These are phyloP conservation scores for Cepaea nemoralis DNA, from an alignment of 1,140 invertebrate species.

Conservation along the genomic window DNA sequence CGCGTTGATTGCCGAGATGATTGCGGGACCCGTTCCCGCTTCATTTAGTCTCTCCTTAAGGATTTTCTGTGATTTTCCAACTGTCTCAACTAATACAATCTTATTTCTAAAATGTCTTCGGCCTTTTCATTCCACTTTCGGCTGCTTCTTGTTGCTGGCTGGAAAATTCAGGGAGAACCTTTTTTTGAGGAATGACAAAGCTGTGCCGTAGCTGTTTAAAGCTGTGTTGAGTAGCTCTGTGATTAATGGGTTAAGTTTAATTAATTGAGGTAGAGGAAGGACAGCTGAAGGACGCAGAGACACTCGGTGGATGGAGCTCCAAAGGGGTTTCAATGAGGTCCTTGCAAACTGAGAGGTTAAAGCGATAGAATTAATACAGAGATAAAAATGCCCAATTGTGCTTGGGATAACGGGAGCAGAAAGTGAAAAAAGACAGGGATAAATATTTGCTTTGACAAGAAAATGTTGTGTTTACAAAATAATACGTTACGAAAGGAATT, in stretches of 20 bases:
- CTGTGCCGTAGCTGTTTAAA: background rate
- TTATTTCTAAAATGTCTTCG: background rate
- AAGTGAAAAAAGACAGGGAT: background rate
- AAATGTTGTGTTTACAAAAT: too few relatives aligned
- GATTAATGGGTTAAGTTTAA: conserved; percentile 33
- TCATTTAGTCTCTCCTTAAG: conserved; percentile 23
- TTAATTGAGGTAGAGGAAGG: background rate
- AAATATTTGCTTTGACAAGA: background rate
- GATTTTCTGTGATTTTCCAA: conserved; percentile 27
- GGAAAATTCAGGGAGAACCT: background rate
- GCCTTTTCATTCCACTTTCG: background rate
- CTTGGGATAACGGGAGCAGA: background rate
- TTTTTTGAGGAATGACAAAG: conserved; percentile 7
- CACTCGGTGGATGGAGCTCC: background rate
- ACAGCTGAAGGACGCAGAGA: background rate
- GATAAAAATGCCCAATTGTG: background rate
- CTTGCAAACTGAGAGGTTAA: background rate
- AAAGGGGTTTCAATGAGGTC: background rate
- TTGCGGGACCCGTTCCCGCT: conserved; percentile 11
- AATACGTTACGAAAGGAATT: too few relatives aligned
- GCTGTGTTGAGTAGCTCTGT: background rate
- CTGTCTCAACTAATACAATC: background rate
- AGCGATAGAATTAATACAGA: conserved; percentile 4
- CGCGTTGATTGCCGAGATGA: conserved; percentile 25
- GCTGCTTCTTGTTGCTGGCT: background rate